phyloP scores from a whole-genome alignment of 2,888 invertebrate genomes.

The Escarpia spicata region DNA sequence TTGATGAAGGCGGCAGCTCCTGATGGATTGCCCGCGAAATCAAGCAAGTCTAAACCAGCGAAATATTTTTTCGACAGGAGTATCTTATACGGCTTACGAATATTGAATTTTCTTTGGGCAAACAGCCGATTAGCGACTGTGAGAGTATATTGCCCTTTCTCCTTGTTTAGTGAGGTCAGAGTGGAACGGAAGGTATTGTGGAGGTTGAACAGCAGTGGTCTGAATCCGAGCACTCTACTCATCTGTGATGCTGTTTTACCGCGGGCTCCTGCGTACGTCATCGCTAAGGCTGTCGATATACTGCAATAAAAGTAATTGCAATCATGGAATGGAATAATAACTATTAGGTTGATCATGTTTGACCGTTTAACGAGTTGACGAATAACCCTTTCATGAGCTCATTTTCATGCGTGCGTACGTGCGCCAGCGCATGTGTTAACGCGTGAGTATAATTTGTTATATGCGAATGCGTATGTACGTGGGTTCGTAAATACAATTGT shows the following conservation, averaged over 20 bases:
- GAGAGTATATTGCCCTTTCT: neutral
- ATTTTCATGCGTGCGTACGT: too few relatives aligned
- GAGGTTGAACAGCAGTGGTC: neutral
- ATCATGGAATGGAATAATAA: neutral
- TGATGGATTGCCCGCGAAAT: constrained; percentile 47
- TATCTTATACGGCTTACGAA: neutral
- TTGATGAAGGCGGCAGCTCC: constrained; percentile 74
- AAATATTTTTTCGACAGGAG: neutral
- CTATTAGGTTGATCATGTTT: too few relatives aligned
- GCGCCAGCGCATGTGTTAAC: too few relatives aligned
- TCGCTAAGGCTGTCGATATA: neutral
- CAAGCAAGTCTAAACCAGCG: neutral
- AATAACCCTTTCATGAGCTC: too few relatives aligned
- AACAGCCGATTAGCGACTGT: neutral
- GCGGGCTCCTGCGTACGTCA: neutral
- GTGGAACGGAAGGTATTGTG: neutral
- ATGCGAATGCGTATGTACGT: too few relatives aligned
- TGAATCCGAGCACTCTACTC: neutral
- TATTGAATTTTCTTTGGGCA: neutral
- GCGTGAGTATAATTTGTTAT: too few relatives aligned
- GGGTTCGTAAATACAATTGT: too few relatives aligned
- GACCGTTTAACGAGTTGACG: too few relatives aligned
- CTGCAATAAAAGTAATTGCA: neutral
- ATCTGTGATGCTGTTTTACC: neutral
- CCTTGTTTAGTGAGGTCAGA: neutral